phyloP scores from a whole-genome alignment of 2,888 invertebrate genomes.

The Cephus spinipes region DNA sequence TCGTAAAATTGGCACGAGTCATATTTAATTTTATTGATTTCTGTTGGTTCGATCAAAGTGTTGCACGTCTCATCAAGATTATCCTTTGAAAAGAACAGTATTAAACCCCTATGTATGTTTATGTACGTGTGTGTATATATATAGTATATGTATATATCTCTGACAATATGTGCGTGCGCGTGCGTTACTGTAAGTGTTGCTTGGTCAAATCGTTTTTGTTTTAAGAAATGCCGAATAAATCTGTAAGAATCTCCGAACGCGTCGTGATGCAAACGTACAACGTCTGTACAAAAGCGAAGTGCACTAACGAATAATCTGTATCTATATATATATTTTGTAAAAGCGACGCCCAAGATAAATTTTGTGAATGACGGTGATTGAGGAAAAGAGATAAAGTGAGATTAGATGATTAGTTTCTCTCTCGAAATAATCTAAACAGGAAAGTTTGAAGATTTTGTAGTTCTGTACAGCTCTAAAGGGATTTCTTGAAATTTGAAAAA shows the following conservation, averaged over 20 bases:
- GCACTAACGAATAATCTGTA: not conserved
- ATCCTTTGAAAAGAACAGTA: not conserved
- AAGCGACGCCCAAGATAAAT: not conserved
- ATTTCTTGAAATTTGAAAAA: not conserved
- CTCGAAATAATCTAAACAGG: not conserved
- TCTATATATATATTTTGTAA: not conserved
- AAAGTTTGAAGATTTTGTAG: not conserved
- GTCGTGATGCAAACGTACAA: not conserved
- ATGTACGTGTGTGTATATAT: not conserved
- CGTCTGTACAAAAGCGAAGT: not conserved
- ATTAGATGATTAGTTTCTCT: not conserved
- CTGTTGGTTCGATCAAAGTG: not conserved
- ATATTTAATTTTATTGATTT: not conserved
- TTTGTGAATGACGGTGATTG: not conserved
- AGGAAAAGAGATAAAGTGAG: not conserved
- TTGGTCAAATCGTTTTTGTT: not conserved
- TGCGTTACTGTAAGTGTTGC: not conserved
- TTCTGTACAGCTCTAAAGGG: not conserved
- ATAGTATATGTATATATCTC: not conserved
- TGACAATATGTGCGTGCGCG: not conserved
- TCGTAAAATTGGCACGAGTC: not conserved
- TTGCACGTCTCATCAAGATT: not conserved
- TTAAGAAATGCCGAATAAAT: not conserved
- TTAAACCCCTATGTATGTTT: not conserved
- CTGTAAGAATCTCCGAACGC: not conserved